Conservation (phyloP, 2,113 vertebrate genomes). For the Dromas ardeola region DNA sequence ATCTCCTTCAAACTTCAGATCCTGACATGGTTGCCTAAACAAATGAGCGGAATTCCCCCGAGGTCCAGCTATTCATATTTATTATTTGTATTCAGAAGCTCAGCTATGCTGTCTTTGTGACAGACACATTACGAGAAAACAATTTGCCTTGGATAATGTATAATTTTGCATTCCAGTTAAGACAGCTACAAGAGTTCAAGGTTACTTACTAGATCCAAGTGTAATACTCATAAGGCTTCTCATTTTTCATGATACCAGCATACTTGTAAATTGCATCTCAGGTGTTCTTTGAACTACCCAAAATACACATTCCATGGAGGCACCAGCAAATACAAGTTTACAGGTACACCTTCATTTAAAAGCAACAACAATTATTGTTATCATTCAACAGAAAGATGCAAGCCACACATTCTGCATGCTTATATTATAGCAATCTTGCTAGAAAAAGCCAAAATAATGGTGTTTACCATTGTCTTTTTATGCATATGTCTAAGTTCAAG, state of each 20-base stretch:
- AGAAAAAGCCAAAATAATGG: neutral
- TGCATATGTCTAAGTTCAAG: neutral
- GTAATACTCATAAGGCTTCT: neutral
- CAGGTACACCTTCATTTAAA: neutral
- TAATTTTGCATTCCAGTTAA: neutral
- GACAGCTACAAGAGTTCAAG: neutral
- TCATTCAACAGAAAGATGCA: neutral
- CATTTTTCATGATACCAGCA: neutral
- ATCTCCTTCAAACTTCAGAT: neutral
- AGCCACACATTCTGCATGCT: neutral
- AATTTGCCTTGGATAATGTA: neutral
- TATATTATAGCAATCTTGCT: neutral
- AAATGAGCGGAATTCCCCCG: neutral
- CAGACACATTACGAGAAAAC: neutral
- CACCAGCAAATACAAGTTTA: neutral
- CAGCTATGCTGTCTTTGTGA: neutral
- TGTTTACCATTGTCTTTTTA: neutral
- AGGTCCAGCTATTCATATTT: neutral
- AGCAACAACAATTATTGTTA: neutral
- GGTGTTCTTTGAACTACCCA: neutral
- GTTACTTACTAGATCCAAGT: neutral
- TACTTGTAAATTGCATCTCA: neutral
- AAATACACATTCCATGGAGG: neutral
- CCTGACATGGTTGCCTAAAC: neutral
- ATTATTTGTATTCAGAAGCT: neutral